Base-by-base conservation (phyloP, 2,113 vertebrate genomes). In the Gymnocephalus cernua region DNA sequence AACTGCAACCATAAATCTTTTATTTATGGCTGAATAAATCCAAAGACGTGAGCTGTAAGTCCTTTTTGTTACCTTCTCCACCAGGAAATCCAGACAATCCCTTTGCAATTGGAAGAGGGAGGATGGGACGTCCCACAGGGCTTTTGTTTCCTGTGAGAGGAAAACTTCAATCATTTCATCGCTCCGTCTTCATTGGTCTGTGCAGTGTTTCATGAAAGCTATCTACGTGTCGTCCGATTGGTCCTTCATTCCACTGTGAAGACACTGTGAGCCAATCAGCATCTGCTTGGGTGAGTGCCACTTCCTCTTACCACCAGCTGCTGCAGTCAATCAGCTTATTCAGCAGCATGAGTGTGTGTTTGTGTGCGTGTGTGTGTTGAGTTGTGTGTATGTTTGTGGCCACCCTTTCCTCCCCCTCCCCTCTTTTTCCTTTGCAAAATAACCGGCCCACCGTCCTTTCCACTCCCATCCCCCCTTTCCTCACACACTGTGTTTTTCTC, bases 301-400 rank as follows among this genome's bases (percentile, higher is more conserved):
- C 74, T 93, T 92, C 90, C 90, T 90, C 86, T 86, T 89, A 80
- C 79, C 57, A 87, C 80, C 89, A 80, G 82, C 88, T 95, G 90
- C 92, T 94, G 91, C 93, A 91, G 91, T 93, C 93, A 92, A 57
- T 94, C 90, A 89, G 92, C 79, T 79, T 71, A 90, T 92, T 94
- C 90, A 91, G 86, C 82, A 69, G 68, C 21, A 45, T 54, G 50
- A 21, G 77, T 80, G 85, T 80, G 79, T 84, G 27, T 71, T 14
- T 21, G 23, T 48, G 41, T 83, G 78, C 87, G 47, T 71, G 63
- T 65, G 70, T 70, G 72, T 78, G 74, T n/a, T n/a, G n/a, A n/a
- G n/a, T n/a, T 85, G 50, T 83, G 63, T 82, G 82, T 71, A 72
- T 62, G 71, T 68, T 74, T 77, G 64, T 79, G 18, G 64, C 82